Base-by-base conservation (phyloP, 1,140 invertebrate species). In the Anoplophora glabripennis region DNA sequence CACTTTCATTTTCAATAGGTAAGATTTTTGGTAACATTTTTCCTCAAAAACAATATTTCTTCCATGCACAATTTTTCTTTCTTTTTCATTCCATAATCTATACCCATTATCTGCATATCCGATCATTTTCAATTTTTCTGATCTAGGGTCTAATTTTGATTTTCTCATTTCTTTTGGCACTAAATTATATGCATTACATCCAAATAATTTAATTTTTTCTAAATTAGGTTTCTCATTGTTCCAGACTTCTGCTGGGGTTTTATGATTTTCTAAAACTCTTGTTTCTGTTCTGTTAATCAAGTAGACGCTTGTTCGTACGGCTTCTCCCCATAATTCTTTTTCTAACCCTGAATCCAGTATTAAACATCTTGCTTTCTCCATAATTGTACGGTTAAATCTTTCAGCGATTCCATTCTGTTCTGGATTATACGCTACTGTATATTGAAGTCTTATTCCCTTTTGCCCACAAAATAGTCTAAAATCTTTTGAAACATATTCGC, bases 351-450 rank as follows among this genome's bases (percentile, higher is more conserved):
- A 28, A 28, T 28, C 21, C 2, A 65, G 17, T 7, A 78, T 37
- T 64, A 79, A 60, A 46, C 70, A 63, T 59, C 74, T 65, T 28
- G 76, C 73, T 51, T 61, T 71, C 15, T 77, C 72, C 2, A 70
- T 52, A 7, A 80, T 48, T 7, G 69, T 79, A 14, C 77, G 48
- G 52, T 79, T 79, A 11, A 64, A 61, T 38, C 75, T 48, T 63
- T 80, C 78, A 7, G 72, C 67, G 28, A 66, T 60, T 11, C 76
- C 77, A 67, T 81, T 80, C 54, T 74, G 70, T 56, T 75, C 51
- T 34, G 77, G 73, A n/a, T 70, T 67, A 40, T 77, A 73, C 9
- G 63, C 44, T 7, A 64, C 46, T 4, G 65, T 68, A 49, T 64
- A 61, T 52, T 63, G 28, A 8, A 42, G 11, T 18, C 21, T 44